These are phyloP conservation scores for Ictidomys tridecemlineatus DNA, from an alignment of 2,113 vertebrate genomes.

Conservation along the genomic window DNA sequence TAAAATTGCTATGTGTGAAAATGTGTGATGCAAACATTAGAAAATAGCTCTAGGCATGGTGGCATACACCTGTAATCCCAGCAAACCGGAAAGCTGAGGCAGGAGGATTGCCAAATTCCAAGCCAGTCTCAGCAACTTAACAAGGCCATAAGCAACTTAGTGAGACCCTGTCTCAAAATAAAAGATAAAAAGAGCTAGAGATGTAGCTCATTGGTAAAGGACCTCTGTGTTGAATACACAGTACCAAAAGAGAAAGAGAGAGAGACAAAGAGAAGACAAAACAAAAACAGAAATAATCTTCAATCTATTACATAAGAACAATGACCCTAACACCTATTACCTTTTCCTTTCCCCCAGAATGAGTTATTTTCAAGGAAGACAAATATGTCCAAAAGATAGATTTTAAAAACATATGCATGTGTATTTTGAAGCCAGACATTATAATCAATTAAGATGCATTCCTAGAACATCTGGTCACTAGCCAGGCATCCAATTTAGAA, in stretches of 20 bases:
- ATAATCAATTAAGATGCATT: conserved; percentile 73
- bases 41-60: not conserved
- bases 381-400: not conserved
- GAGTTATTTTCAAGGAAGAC: conserved; percentile 60
- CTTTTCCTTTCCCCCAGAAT: not conserved
- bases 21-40: not conserved
- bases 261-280: too few relatives aligned
- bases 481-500: conserved; percentile 51
- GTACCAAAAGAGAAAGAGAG: too few relatives aligned
- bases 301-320: conserved; percentile 18
- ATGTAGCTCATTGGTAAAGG: not conserved
- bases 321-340: conserved; percentile 12
- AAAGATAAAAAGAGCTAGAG: too few relatives aligned
- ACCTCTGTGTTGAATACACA: too few relatives aligned
- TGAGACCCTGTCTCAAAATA: too few relatives aligned
- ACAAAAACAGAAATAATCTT: not conserved
- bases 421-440: conserved; percentile 50
- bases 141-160: too few relatives aligned
- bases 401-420: conserved; percentile 41
- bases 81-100: too few relatives aligned
- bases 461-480: conserved; percentile 62
- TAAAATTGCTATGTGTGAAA: not conserved
- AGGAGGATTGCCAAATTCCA: too few relatives aligned
- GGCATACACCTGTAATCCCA: too few relatives aligned
- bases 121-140: too few relatives aligned